Evolutionary conservation across 2,797 vertebrate genomes (phyloP).

Genomic region (Fundulus diaphanus): DNA sequence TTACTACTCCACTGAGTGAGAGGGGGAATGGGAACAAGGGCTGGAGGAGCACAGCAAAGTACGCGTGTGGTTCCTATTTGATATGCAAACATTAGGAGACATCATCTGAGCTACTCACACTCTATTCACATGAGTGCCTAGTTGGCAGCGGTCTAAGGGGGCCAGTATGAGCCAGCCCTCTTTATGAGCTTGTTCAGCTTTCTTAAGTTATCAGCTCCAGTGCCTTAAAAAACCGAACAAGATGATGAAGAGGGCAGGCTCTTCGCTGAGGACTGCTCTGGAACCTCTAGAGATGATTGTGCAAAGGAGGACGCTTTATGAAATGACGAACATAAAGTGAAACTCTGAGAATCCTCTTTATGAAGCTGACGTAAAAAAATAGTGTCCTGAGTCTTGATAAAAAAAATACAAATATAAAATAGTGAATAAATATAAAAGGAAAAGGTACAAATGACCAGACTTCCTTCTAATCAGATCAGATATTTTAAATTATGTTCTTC

Average conservation of each 20-base stretch:
- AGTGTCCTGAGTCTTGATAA: background rate
- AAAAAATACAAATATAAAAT: too few species aligned
- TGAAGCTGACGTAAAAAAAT: background rate
- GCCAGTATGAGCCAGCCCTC: background rate
- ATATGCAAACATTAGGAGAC: too few species aligned
- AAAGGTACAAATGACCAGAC: background rate
- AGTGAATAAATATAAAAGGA: background rate
- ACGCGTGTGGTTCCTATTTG: too few species aligned
- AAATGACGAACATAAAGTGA: background rate
- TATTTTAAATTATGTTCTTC: background rate
- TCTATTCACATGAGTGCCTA: too few species aligned
- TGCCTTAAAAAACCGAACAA: background rate
- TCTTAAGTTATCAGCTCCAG: background rate
- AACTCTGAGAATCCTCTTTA: background rate
- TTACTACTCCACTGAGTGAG: too few species aligned
- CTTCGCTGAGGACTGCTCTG: background rate
- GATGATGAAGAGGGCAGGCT: background rate
- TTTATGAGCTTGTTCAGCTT: background rate
- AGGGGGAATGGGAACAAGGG: too few species aligned
- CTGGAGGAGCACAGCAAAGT: too few species aligned
- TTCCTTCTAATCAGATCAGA: background rate
- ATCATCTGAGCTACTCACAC: too few species aligned
- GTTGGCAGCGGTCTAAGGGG: too few species aligned
- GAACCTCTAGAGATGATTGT: background rate
- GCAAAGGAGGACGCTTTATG: background rate